A percentile compares a stretch with the other conserved stretches of the same genome.
Conservation (phyloP, 2,797 vertebrate genomes). For the Pseudochaenichthys georgianus region DNA sequence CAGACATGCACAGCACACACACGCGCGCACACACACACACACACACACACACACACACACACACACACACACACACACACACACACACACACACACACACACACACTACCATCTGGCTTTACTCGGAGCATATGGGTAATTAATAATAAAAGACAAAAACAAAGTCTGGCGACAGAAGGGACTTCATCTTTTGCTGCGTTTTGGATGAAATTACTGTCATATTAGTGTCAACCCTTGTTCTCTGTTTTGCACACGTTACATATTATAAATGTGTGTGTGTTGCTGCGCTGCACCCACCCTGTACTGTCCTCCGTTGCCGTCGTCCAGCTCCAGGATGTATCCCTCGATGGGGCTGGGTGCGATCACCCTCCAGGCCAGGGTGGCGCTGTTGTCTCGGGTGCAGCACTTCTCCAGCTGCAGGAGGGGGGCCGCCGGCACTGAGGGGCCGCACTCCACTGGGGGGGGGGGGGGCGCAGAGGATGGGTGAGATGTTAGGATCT, state of each 20-base stretch:
- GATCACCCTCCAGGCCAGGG: conserved; percentile 94
- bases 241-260: not conserved
- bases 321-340: conserved; percentile 97
- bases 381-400: conserved; percentile 96
- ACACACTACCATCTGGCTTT: conserved; percentile 16
- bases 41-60: no score
- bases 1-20: not conserved
- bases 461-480: conserved; percentile 5
- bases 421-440: conserved; percentile 90
- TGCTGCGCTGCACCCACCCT: conserved; percentile 84
- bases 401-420: conserved; percentile 98
- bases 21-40: no score
- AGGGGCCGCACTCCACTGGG: conserved; percentile 79
- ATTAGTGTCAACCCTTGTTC: not conserved
- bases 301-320: conserved; percentile 96
- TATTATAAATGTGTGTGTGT: no score
- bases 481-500: not conserved
- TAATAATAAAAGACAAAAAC: conserved; percentile 33
- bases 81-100: conserved; percentile 11
- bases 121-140: conserved; percentile 40
- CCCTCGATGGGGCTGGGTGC: conserved; percentile 90
- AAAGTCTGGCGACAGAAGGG: not conserved
- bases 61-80: no score
- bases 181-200: not conserved
- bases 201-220: conserved; percentile 4